phyloP scores from a whole-genome alignment of 2,888 invertebrate genomes.

The Sesamia inferens region DNA sequence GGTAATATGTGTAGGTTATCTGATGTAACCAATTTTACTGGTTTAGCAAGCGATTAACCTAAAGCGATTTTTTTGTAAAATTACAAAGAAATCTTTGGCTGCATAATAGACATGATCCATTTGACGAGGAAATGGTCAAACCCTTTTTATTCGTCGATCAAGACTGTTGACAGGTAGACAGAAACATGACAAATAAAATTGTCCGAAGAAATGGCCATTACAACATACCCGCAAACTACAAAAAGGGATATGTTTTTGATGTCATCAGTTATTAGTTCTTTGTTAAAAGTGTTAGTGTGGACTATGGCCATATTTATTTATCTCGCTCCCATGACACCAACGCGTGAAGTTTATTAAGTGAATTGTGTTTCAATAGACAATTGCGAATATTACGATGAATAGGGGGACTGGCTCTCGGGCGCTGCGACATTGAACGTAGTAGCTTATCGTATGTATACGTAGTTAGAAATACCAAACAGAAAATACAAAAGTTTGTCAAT shows the following conservation, averaged over 20 bases:
- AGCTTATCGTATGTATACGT: no score
- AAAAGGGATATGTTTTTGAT: constrained; percentile 10
- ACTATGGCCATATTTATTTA: constrained; percentile 29
- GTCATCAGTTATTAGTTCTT: neutral
- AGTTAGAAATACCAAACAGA: constrained; percentile 3
- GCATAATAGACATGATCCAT: neutral
- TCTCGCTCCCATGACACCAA: constrained; percentile 18
- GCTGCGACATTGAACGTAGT: constrained; percentile 23
- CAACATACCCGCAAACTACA: neutral
- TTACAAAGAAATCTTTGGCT: neutral
- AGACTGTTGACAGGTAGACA: neutral
- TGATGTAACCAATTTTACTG: constrained; percentile 58
- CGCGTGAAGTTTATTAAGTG: constrained; percentile 37
- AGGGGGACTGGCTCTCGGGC: constrained; percentile 5
- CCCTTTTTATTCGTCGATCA: neutral
- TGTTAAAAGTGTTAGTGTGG: constrained; percentile 19
- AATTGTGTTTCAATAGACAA: constrained; percentile 54
- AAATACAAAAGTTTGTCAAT: constrained; percentile 32
- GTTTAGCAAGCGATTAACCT: constrained; percentile 28
- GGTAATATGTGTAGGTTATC: constrained; percentile 42
- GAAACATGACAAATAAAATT: neutral
- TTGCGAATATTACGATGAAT: constrained; percentile 29
- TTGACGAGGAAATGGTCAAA: neutral
- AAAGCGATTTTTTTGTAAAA: constrained; percentile 9
- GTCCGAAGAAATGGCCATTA: neutral